Conservation (phyloP, 2,797 vertebrate genomes). For the Cryptoblepharus egeriae region DNA sequence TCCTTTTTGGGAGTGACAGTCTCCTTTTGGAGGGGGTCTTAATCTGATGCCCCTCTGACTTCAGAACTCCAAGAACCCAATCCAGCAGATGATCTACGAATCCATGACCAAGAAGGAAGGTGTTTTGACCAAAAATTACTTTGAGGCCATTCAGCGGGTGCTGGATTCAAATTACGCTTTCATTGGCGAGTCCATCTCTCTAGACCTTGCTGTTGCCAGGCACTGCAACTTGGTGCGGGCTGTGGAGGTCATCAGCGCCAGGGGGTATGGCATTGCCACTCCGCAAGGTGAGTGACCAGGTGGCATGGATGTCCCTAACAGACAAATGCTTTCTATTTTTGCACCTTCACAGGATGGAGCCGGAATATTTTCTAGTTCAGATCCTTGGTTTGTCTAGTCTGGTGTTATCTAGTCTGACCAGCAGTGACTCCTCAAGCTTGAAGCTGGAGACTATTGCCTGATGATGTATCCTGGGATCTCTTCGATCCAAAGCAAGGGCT, state of each 20-base stretch:
- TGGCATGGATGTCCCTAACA: rapidly evolving
- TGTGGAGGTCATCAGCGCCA: constrained; percentile 80
- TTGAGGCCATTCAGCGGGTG: constrained; percentile 80
- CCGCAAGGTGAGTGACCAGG: constrained; percentile 75
- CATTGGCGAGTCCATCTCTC: constrained; percentile 86
- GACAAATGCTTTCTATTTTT: neutral
- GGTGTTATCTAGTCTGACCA: no score
- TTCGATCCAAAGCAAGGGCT: no score
- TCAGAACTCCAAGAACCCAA: constrained; percentile 83
- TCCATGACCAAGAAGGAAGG: constrained; percentile 87
- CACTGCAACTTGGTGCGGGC: constrained; percentile 83
- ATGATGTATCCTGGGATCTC: no score
- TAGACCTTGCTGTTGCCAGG: constrained; percentile 82
- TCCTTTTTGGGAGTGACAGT: no score
- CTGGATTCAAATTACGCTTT: constrained; percentile 87
- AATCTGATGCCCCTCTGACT: constrained; percentile 17
- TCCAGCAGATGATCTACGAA: constrained; percentile 82
- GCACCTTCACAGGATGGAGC: no score
- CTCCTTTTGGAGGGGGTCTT: neutral
- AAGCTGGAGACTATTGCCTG: no score
- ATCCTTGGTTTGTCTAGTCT: no score
- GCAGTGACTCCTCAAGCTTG: no score
- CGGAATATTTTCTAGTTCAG: no score
- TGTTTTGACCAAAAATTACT: constrained; percentile 72
- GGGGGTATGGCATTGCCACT: constrained; percentile 85